These are phyloP conservation scores for Hydrotaea diabolus DNA, from an alignment of 2,888 invertebrate species.

Conservation along the genomic window DNA sequence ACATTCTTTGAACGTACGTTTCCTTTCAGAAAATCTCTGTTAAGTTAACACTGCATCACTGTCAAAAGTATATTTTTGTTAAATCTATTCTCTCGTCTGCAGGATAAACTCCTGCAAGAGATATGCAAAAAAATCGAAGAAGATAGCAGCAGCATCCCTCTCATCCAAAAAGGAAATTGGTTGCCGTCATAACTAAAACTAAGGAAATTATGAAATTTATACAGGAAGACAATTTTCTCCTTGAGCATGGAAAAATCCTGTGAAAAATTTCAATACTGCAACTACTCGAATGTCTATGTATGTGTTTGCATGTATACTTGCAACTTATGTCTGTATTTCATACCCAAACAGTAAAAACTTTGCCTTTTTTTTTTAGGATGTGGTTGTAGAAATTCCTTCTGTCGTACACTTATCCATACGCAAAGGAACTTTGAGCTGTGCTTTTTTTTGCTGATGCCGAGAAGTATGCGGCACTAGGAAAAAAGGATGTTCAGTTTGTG, in stretches of 20 bases:
- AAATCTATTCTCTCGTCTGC: background rate
- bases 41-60: conserved; percentile 7
- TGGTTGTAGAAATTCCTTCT: conserved; percentile 10
- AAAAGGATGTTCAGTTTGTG: conserved; percentile 40
- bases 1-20: background rate
- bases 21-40: background rate
- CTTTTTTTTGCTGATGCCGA: background rate
- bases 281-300: conserved; percentile 6
- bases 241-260: conserved; percentile 58
- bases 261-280: conserved; percentile 47
- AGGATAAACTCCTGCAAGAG: background rate
- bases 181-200: conserved; percentile 76
- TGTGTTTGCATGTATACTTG: background rate
- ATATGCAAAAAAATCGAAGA: background rate
- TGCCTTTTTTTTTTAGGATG: background rate
- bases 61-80: background rate
- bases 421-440: background rate
- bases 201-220: conserved; percentile 80
- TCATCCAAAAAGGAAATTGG: conserved; percentile 74
- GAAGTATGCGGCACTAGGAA: background rate
- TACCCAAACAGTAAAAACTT: background rate
- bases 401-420: background rate
- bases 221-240: conserved; percentile 80
- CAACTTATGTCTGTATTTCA: conserved; percentile 6
- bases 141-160: background rate